Evolutionary conservation across 2,888 invertebrate species (phyloP), one percentile per base, ranked within the genome.

Genomic region (Abrostola triplasia): DNA sequence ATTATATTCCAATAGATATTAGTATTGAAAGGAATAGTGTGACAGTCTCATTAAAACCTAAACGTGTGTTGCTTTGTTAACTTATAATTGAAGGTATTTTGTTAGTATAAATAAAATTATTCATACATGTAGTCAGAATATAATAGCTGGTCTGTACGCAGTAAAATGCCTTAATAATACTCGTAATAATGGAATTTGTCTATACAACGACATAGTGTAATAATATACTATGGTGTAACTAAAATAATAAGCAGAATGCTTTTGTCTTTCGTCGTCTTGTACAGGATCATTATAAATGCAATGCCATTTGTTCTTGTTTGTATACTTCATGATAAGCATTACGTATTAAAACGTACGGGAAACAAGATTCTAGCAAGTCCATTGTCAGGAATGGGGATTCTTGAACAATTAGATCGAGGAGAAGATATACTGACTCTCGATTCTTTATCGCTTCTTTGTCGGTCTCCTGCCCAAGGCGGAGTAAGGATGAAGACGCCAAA

Each of bases 341-440:
- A 65, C 99, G 96, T 84, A 99, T 98, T 57, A 99, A 95, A 35
- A 99, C 99, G 88, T 99, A 99, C 0, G 99, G 99, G 92, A 99
- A 99, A 92, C 99, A 99, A 10, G 99, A 99, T 91, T 99, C 99
- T 76, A 99, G 93, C 73, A 99, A 95, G 95, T 99, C 99, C 99
- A 99, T 99, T 0, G 99, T 99, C 36, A 99, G 95, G 94, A 99
- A 99, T 11, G 99, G 99, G 11, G 99, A 99, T 90, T 99, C 98
- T 90, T 99, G 98, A 48, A 99, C 99, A 88, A 99, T 98, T 94
- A 99, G 97, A 92, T 99, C 99, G 5, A 99, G 95, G 40, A 99
- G 95, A 60, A 99, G 96, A 92, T 99, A 99, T 44, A 99, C 98
- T 0, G 99, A 99, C 90, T 99, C 99, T 56, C 99, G 95, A 92